phyloP scores from a whole-genome alignment of 2,113 vertebrate genomes.

The Pampusana beccarii region DNA sequence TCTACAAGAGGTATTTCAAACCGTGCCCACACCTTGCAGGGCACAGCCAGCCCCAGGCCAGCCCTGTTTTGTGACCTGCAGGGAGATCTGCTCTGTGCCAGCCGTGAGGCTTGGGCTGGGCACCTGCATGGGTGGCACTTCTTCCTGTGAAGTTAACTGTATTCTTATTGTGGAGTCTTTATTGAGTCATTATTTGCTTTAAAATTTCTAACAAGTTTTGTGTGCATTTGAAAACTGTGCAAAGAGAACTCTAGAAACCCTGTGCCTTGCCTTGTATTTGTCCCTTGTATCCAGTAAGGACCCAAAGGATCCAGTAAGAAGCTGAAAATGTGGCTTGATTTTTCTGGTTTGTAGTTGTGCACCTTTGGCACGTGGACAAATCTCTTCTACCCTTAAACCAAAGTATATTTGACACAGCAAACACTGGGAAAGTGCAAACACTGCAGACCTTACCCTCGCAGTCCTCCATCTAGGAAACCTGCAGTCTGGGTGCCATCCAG shows the following conservation, averaged over 20 bases:
- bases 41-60: not conserved
- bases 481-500: not conserved
- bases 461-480: not conserved
- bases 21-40: not conserved
- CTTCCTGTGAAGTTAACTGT: not conserved
- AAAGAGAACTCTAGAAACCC: not conserved
- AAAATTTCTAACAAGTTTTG: not conserved
- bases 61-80: not conserved
- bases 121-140: not conserved
- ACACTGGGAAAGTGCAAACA: not conserved
- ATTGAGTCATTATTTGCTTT: not conserved
- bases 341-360: not conserved
- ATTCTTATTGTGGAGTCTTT: not conserved
- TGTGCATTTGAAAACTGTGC: not conserved
- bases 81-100: not conserved
- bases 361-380: not conserved
- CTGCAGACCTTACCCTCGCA: not conserved
- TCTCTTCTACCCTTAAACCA: not conserved
- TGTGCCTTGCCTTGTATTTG: not conserved
- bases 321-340: not conserved
- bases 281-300: not conserved
- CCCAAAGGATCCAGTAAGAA: not conserved
- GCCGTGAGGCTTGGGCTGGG: not conserved
- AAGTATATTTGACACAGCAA: not conserved
- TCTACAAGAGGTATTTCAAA: not conserved